A percentile compares a stretch with the other conserved stretches of the same genome.
Conservation (phyloP, 2,797 vertebrate species). For the Spea hammondii region DNA sequence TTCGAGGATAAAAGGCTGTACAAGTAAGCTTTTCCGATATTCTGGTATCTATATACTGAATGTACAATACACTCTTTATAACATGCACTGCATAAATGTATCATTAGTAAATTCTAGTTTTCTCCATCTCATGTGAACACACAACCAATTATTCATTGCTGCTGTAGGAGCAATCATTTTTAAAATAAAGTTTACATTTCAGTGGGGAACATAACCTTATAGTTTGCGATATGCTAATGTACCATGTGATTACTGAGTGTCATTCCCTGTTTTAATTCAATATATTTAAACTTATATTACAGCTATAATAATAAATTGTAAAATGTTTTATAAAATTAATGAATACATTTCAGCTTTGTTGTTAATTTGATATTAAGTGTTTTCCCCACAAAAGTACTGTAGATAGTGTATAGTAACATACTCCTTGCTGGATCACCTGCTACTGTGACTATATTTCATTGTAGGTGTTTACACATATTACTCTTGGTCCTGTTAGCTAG, state of each 20-base stretch:
- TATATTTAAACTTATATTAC: slow-evolving; percentile 32
- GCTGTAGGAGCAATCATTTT: slow-evolving; percentile 33
- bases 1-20: no score
- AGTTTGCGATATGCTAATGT: slow-evolving; percentile 23
- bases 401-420: not conserved
- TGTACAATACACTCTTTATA: not conserved
- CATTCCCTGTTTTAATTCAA: slow-evolving; percentile 28
- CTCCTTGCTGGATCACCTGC: not conserved
- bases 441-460: not conserved
- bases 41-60: no score
- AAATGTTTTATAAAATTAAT: slow-evolving; percentile 30
- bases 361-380: slow-evolving; percentile 10
- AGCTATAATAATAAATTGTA: slow-evolving; percentile 26
- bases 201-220: slow-evolving; percentile 14
- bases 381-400: not conserved
- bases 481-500: no score
- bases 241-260: slow-evolving; percentile 7
- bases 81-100: slow-evolving; percentile 17
- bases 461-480: not conserved
- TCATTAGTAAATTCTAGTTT: slow-evolving; percentile 15
- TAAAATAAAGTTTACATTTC: slow-evolving; percentile 32
- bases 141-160: slow-evolving; percentile 40
- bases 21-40: no score
- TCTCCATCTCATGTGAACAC: slow-evolving; percentile 24
- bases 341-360: slow-evolving; percentile 23